Conservation (phyloP, 2,797 vertebrate genomes). For the Morelia viridis region DNA sequence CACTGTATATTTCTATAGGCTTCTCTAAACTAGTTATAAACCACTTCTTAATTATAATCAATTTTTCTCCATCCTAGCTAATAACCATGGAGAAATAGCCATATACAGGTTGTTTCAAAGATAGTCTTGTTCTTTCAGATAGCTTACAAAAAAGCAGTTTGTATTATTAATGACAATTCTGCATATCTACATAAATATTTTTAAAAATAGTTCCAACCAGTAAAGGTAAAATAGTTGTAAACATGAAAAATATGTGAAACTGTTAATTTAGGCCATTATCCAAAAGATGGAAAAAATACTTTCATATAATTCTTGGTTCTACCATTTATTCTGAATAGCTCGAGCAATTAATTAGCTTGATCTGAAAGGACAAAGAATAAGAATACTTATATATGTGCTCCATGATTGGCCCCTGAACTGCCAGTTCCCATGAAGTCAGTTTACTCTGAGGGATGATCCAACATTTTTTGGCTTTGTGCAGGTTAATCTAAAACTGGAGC, state of each 20-base stretch:
- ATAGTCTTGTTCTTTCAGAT: background rate
- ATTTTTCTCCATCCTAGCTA: background rate
- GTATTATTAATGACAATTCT: background rate
- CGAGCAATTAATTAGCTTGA: background rate
- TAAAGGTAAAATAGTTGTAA: conserved; percentile 6
- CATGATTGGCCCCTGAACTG: background rate
- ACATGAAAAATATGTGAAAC: conserved; percentile 15
- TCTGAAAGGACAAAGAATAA: background rate
- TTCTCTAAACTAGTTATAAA: background rate
- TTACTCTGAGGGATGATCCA: background rate
- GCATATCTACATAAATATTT: background rate
- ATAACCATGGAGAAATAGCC: background rate
- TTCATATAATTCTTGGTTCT: background rate
- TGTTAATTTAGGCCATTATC: conserved; percentile 21
- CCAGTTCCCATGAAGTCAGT: background rate
- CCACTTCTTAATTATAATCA: background rate
- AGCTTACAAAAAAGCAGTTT: background rate
- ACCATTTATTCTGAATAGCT: conserved; percentile 2
- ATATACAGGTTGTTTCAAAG: background rate
- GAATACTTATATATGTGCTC: background rate
- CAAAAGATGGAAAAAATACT: background rate
- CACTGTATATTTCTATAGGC: background rate
- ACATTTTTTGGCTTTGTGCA: background rate
- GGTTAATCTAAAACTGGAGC: background rate
- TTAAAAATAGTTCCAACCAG: background rate